phyloP scores from a whole-genome alignment of 2,113 vertebrate species.

The Lichenostomus cassidix region DNA sequence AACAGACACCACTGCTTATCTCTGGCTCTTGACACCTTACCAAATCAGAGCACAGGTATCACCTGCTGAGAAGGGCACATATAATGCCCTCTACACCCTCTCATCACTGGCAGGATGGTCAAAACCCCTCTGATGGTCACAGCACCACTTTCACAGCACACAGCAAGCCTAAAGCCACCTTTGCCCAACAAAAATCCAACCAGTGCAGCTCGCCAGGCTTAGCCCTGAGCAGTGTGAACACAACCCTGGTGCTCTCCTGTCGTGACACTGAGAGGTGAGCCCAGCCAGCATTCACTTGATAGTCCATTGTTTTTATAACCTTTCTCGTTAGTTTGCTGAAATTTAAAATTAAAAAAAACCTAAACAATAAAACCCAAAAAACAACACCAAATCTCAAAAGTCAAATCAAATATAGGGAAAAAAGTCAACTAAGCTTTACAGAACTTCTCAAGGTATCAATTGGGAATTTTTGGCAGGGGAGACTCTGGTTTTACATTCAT shows the following conservation, averaged over 20 bases:
- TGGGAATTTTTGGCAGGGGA: conserved; percentile 15
- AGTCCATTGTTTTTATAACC: neutral
- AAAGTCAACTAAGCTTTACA: neutral
- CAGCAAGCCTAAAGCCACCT: neutral
- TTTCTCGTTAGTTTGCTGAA: neutral
- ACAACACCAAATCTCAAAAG: neutral
- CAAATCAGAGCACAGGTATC: neutral
- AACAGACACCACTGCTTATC: neutral
- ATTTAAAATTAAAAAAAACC: neutral
- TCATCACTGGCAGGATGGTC: neutral
- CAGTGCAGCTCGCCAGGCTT: fast-evolving
- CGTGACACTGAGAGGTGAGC: neutral
- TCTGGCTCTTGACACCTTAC: neutral
- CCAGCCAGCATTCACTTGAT: neutral
- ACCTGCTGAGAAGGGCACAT: neutral
- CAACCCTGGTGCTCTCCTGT: neutral
- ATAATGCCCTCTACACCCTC: neutral
- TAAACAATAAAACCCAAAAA: neutral
- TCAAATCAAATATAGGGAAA: neutral
- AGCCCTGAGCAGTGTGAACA: neutral
- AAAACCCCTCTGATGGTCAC: neutral
- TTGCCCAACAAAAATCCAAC: neutral
- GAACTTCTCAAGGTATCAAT: conserved; percentile 32
- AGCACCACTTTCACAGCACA: neutral
- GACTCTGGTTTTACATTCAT: conserved; percentile 36